Evolutionary conservation across 2,113 vertebrate genomes (phyloP).

Genomic region (Chaetura pelagica): DNA sequence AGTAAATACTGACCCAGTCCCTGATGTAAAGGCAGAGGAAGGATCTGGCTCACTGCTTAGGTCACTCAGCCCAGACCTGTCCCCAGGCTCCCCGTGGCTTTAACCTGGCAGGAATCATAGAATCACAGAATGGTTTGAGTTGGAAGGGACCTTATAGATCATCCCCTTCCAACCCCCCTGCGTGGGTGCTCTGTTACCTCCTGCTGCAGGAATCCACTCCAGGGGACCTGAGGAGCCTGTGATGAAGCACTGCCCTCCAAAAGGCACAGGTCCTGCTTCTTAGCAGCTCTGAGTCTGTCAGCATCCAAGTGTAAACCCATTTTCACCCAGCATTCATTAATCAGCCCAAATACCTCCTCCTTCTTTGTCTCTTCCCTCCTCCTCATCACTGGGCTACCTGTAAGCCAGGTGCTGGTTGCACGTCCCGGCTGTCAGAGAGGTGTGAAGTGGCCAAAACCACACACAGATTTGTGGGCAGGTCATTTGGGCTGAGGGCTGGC

Average conservation of each 20-base stretch:
- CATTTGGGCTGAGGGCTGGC: not conserved
- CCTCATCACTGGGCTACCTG: not conserved
- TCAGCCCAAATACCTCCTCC: not conserved
- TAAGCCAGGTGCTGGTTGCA: not conserved
- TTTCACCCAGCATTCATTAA: not conserved
- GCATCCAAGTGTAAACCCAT: not conserved
- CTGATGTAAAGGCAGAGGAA: not conserved
- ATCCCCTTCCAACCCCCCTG: too few relatives aligned
- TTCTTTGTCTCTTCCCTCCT: not conserved
- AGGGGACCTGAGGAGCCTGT: not conserved
- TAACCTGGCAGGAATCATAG: not conserved
- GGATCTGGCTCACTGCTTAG: not conserved
- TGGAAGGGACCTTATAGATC: too few relatives aligned
- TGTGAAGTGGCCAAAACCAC: not conserved
- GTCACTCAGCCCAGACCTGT: not conserved
- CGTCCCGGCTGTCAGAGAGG: not conserved
- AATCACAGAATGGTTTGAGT: too few relatives aligned
- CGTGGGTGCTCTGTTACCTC: not conserved
- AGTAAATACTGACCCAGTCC: not conserved
- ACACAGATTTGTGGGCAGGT: rapidly evolving
- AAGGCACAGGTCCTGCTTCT: not conserved
- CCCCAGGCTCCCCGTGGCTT: not conserved
- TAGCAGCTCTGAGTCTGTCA: not conserved
- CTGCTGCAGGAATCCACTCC: slow-evolving; percentile 15
- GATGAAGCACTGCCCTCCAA: not conserved